These are phyloP conservation scores for Rattus norvegicus DNA, from an alignment of 2,113 vertebrate species.

Conservation along the genomic window DNA sequence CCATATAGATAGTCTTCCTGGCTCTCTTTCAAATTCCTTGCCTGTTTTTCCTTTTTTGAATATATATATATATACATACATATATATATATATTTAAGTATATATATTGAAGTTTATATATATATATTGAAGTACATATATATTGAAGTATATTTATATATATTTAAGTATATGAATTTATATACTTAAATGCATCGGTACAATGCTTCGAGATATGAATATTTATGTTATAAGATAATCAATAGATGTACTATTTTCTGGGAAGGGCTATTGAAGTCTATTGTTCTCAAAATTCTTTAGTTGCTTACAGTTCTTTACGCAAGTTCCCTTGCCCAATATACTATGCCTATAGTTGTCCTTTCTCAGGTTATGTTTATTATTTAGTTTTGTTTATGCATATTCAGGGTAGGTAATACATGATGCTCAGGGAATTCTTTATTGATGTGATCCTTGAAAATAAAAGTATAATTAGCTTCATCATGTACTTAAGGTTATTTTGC, in stretches of 20 bases:
- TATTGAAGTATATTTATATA: not conserved
- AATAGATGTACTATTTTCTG: not conserved
- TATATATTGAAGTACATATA: not conserved
- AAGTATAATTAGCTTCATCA: conserved; percentile 14
- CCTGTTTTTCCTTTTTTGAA: not conserved
- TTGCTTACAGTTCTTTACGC: not conserved
- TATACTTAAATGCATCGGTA: not conserved
- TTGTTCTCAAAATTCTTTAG: not conserved
- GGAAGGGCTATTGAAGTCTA: not conserved
- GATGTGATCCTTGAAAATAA: not conserved
- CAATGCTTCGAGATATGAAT: not conserved
- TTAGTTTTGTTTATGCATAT: not conserved
- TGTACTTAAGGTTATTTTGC: not conserved
- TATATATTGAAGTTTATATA: too few relatives aligned
- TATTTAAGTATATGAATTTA: too few relatives aligned
- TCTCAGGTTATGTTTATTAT: not conserved
- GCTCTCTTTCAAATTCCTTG: not conserved
- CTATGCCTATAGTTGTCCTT: not conserved
- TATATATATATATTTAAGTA: too few relatives aligned
- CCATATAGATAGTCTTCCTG: not conserved
- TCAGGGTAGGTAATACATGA: not conserved
- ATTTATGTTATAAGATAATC: not conserved
- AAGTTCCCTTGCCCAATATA: not conserved
- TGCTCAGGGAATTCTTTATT: not conserved
- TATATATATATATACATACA: too few relatives aligned